These are phyloP conservation scores for Oeneis ivallda DNA, from an alignment of 2,888 invertebrate species.

Conservation along the genomic window DNA sequence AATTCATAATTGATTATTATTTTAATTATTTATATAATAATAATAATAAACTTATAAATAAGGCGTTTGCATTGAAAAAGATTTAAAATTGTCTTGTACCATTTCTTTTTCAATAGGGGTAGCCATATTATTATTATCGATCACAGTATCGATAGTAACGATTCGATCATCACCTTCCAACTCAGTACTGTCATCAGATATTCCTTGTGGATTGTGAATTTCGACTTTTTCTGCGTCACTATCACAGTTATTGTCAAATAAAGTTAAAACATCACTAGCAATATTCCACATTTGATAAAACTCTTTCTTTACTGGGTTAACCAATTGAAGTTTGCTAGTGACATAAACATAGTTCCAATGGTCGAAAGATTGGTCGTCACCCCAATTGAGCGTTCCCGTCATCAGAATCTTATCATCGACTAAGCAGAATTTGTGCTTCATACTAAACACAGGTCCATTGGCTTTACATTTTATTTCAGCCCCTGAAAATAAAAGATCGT, in stretches of 20 bases:
- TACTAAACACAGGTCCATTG: constrained; percentile 68
- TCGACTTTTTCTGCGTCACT: constrained; percentile 46
- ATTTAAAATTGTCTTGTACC: constrained; percentile 48
- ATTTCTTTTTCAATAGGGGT: constrained; percentile 46
- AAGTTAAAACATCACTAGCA: constrained; percentile 42
- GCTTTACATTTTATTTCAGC: constrained; percentile 78
- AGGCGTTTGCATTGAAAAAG: constrained; percentile 27
- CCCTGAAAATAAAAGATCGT: constrained; percentile 62
- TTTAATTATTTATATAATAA: constrained; percentile 5
- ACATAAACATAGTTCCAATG: constrained; percentile 87
- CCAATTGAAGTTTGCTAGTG: constrained; percentile 80
- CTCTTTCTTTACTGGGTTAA: constrained; percentile 78
- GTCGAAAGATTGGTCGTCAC: constrained; percentile 85
- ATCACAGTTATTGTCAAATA: constrained; percentile 39
- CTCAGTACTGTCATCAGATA: constrained; percentile 41
- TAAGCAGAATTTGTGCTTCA: constrained; percentile 91
- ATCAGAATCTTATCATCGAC: constrained; percentile 84
- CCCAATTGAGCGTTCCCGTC: constrained; percentile 90
- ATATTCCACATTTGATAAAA: constrained; percentile 84
- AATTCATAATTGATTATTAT: background rate
- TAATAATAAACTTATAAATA: constrained; percentile 12
- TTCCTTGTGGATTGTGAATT: constrained; percentile 39
- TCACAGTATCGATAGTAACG: constrained; percentile 16
- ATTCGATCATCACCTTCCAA: constrained; percentile 28
- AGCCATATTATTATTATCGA: constrained; percentile 14